Conservation (phyloP, 2,797 vertebrate species). For the Apodemus agrarius region DNA sequence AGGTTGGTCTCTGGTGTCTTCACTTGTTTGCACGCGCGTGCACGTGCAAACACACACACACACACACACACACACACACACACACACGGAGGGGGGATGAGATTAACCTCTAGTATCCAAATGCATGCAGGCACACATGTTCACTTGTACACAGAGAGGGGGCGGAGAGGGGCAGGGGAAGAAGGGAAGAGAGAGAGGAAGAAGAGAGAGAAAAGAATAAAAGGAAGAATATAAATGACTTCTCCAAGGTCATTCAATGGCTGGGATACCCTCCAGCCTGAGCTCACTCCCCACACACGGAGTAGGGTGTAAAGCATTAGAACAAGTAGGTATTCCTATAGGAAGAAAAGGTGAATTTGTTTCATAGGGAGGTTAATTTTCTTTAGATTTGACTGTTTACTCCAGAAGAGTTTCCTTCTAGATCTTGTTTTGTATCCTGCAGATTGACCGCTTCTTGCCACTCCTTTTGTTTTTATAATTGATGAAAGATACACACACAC, state of each 20-base stretch:
- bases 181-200: not conserved
- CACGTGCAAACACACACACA: not conserved
- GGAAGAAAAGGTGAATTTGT: not conserved
- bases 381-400: not conserved
- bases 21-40: not conserved
- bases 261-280: not conserved
- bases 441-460: slow-evolving; percentile 31
- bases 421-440: not conserved
- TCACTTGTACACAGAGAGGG: not conserved
- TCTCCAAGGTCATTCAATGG: not conserved
- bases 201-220: not conserved
- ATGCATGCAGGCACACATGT: not conserved
- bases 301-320: not conserved
- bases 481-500: slow-evolving; percentile 8
- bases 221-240: not conserved
- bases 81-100: too few relatives aligned
- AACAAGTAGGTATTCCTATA: not conserved
- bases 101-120: not conserved
- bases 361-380: not conserved
- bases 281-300: not conserved
- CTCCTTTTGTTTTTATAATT: slow-evolving; percentile 16
- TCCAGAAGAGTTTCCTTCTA: not conserved
- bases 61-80: not conserved
- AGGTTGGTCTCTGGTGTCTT: not conserved
- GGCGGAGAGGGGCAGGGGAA: not conserved